phyloP scores from a whole-genome alignment of 2,888 invertebrate species.

The Tromatobia lineatoria region DNA sequence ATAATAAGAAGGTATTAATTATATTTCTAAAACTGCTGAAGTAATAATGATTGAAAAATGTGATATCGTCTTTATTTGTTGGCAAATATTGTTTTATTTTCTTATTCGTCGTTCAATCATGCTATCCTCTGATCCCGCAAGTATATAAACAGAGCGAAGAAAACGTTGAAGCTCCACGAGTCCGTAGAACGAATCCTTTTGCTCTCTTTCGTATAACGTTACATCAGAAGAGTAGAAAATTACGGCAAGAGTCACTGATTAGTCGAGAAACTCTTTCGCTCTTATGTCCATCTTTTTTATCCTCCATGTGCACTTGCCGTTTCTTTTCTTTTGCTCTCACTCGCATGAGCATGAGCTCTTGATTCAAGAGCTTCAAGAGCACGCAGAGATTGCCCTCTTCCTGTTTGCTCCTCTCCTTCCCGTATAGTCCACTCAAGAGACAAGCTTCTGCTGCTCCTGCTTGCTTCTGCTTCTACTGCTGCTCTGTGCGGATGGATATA shows the following conservation, averaged over 20 bases:
- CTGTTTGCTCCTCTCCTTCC: slow-evolving; percentile 64
- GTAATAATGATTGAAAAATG: neutral
- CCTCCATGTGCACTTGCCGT: slow-evolving; percentile 1
- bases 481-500: slow-evolving; percentile 56
- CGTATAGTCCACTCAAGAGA: slow-evolving; percentile 22
- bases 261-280: slow-evolving; percentile 56
- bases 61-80: neutral
- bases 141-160: neutral
- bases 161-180: slow-evolving; percentile 45
- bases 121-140: neutral
- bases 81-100: neutral
- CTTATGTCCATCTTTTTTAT: slow-evolving; percentile 24
- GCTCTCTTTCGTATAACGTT: slow-evolving; percentile 63
- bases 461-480: slow-evolving; percentile 6
- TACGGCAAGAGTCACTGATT: slow-evolving; percentile 58
- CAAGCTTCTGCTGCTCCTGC: neutral
- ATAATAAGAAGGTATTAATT: too few relatives aligned
- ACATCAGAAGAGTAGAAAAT: slow-evolving; percentile 53
- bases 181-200: slow-evolving; percentile 18
- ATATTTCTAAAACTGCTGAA: too few relatives aligned
- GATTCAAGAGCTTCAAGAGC: slow-evolving; percentile 63
- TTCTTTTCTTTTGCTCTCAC: slow-evolving; percentile 31
- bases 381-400: slow-evolving; percentile 64
- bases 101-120: neutral
- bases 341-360: slow-evolving; percentile 48